Evolutionary conservation across 2,113 vertebrate genomes (phyloP).

Genomic region (Lichenostomus cassidix): DNA sequence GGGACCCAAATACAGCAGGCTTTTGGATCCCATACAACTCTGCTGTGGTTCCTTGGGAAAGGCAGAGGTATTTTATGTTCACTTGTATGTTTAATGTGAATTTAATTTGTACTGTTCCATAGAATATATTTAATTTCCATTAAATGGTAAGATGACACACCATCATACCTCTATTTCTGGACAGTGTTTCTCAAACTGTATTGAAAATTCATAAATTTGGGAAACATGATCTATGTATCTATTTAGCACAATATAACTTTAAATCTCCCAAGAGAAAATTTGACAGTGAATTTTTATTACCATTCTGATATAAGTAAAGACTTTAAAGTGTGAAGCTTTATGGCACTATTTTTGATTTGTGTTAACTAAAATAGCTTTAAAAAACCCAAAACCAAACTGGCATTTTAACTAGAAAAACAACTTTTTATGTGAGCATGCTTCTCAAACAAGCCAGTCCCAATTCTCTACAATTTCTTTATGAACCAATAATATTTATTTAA

Average conservation of each 20-base stretch:
- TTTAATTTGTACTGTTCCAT: not conserved
- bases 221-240: not conserved
- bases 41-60: not conserved
- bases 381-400: not conserved
- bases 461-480: not conserved
- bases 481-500: not conserved
- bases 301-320: not conserved
- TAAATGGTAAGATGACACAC: not conserved
- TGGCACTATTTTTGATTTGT: not conserved
- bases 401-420: not conserved
- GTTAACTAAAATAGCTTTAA: not conserved
- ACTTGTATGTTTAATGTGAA: not conserved
- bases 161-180: not conserved
- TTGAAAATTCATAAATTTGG: not conserved
- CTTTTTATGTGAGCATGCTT: not conserved
- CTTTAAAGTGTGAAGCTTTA: constrained; percentile 10
- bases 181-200: not conserved
- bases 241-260: not conserved
- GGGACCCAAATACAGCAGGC: not conserved
- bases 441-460: not conserved
- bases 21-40: not conserved
- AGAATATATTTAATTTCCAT: not conserved
- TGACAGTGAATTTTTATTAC: constrained; percentile 15
- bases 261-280: not conserved
- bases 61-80: not conserved